Base-by-base conservation (phyloP, 2,888 invertebrate species). In the Ptychoptera albimana region DNA sequence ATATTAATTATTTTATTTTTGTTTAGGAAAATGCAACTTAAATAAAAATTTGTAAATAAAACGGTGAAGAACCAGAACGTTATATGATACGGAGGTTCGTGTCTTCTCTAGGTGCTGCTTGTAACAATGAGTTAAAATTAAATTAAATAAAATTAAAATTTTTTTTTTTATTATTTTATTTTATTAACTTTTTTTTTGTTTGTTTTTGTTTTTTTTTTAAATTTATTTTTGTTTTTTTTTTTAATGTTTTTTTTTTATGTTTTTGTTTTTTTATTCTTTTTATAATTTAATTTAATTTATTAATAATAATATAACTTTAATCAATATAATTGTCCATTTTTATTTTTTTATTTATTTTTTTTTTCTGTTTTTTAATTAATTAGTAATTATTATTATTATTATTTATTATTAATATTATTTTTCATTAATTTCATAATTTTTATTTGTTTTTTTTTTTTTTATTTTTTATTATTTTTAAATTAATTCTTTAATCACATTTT, bases 391-490 rank as follows among this genome's bases (percentile, higher is more conserved):
- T 31, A 43, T 37, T 48, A 43, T 16, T 45, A 48, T 30, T 42
- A 32, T 23, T 9, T 46, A 13, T 42, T 42, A 16, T 43, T 45
- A 46, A 45, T 31, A 43, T 37, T 48, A 43, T 16, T 45, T 48
- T 30, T 42, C 45, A 46, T 50, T 47, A 43, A 49, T 37, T 46
- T 40, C 36, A 44, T 30, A 44, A 44, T 43, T 51, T 47, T 45
- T 49, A 51, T 54, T 53, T 50, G 48, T 51, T 48, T 52, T 51
- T 46, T 45, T 46, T 45, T 47, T 48, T 42, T 45, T 43, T 13
- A n/a, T n/a, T 36, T 15, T 31, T 39, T 14, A n/a, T 23, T 23
- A 7, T 23, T 23, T 23, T 23, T 23, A 23, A 23, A n/a, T n/a
- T n/a, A n/a, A n/a, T n/a, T 43, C 9, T 40, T 15, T 13, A 45